Conservation (phyloP, 2,113 vertebrate species). For the Stegastes partitus region DNA sequence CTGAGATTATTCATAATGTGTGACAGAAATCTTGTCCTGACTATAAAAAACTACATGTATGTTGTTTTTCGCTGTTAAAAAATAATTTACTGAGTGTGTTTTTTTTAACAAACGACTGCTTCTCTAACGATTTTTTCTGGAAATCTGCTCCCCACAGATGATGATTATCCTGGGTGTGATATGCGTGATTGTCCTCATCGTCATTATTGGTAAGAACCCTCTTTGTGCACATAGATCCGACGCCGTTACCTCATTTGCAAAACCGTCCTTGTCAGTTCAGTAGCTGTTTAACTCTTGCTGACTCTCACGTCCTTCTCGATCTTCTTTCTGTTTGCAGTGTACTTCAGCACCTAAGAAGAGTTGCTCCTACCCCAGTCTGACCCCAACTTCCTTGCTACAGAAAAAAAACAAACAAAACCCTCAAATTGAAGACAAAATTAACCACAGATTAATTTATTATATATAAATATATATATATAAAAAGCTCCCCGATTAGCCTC, state of each 20-base stretch:
- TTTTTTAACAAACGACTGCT: not conserved
- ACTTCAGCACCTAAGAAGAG: conserved; percentile 88
- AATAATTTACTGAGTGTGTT: too few relatives aligned
- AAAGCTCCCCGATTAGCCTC: conserved; percentile 72
- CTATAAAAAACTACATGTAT: not conserved
- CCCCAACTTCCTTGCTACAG: conserved; percentile 77
- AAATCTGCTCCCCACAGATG: conserved; percentile 86
- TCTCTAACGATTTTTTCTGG: conserved; percentile 38
- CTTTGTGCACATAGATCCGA: not conserved
- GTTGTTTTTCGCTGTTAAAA: too few relatives aligned
- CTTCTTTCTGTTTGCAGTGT: conserved; percentile 78
- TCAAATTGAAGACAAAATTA: conserved; percentile 75
- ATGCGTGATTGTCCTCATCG: conserved; percentile 91
- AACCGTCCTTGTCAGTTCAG: not conserved
- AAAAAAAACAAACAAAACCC: conserved; percentile 62
- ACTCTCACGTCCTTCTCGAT: not conserved
- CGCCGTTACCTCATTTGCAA: not conserved
- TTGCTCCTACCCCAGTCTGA: conserved; percentile 82
- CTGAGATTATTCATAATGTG: not conserved
- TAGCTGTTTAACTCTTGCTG: not conserved
- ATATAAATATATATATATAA: conserved; percentile 44
- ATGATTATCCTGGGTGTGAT: conserved; percentile 95
- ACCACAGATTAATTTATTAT: conserved; percentile 74
- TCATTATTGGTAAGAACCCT: conserved; percentile 92
- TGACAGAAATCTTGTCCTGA: not conserved